phyloP scores from a whole-genome alignment of 2,797 vertebrate species.

The Hydrolagus colliei region DNA sequence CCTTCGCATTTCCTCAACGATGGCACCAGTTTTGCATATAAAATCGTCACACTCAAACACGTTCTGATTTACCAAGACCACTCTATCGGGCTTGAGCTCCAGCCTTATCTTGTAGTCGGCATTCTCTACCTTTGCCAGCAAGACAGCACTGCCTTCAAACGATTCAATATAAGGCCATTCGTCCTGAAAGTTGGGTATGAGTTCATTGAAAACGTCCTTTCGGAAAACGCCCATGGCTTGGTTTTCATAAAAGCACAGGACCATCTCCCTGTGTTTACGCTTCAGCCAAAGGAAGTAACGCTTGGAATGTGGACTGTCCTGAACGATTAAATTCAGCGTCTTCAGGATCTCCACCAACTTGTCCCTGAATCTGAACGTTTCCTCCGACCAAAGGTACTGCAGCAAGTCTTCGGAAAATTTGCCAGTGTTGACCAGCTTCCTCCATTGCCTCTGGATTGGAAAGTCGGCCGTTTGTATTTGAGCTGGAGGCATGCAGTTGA shows the following conservation, averaged over 20 bases:
- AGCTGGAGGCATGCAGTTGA: not conserved
- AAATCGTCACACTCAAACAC: slow-evolving; percentile 23
- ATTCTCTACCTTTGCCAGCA: not conserved
- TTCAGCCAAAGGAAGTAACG: slow-evolving; percentile 20
- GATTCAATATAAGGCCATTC: slow-evolving; percentile 22
- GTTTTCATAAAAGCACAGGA: slow-evolving; percentile 13
- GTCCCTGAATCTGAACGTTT: not conserved
- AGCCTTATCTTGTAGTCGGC: slow-evolving; percentile 12
- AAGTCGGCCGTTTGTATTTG: slow-evolving; percentile 4
- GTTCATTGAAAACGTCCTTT: slow-evolving; percentile 15
- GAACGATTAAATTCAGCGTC: not conserved
- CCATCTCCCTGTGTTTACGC: slow-evolving; percentile 16
- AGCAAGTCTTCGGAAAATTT: slow-evolving; percentile 10
- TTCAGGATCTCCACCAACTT: slow-evolving; percentile 11
- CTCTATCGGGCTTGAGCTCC: not conserved
- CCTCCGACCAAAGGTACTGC: slow-evolving; percentile 11
- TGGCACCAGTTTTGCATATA: slow-evolving; percentile 15
- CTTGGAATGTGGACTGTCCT: not conserved
- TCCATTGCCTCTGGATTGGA: slow-evolving; percentile 14
- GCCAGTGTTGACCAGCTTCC: slow-evolving; percentile 17
- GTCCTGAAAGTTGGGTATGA: slow-evolving; percentile 6
- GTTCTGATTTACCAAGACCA: slow-evolving; percentile 1
- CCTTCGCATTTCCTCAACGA: not conserved
- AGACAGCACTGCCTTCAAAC: not conserved
- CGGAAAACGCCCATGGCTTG: not conserved